These are phyloP conservation scores for Junonia oenone DNA, from an alignment of 2,888 invertebrate species.

Conservation along the genomic window DNA sequence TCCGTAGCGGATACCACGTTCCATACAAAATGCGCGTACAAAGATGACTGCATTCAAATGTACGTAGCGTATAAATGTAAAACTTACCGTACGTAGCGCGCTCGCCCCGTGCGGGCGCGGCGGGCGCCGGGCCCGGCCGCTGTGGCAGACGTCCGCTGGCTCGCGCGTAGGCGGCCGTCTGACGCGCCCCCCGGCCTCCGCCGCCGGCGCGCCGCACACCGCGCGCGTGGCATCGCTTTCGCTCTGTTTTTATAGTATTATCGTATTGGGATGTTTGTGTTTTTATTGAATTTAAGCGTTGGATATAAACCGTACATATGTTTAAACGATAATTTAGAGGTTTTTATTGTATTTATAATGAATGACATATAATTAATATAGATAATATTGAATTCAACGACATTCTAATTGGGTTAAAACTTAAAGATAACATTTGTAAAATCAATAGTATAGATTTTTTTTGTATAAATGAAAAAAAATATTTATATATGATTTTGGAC, in stretches of 20 bases:
- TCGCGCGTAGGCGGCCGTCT: slow-evolving; percentile 71
- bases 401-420: too few species aligned
- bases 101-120: slow-evolving; percentile 64
- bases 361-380: too few species aligned
- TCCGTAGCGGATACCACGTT: not conserved
- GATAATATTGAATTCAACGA: too few species aligned
- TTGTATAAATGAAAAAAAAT: too few species aligned
- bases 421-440: too few species aligned
- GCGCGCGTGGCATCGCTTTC: slow-evolving; percentile 1
- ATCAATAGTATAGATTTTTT: too few species aligned
- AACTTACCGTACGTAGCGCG: slow-evolving; percentile 26
- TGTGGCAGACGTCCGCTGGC: slow-evolving; percentile 65
- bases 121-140: slow-evolving; percentile 76
- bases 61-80: slow-evolving; percentile 3
- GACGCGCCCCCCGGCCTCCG: slow-evolving; percentile 38
- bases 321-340: too few species aligned
- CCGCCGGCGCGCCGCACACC: slow-evolving; percentile 25
- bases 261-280: not conserved
- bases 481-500: too few species aligned
- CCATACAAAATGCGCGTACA: not conserved
- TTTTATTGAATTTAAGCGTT: too few species aligned
- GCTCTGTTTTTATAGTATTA: not conserved
- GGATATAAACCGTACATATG: too few species aligned
- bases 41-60: not conserved
- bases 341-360: too few species aligned